These are phyloP conservation scores for Autographa pulchrina DNA, from an alignment of 2,888 invertebrate species.

Conservation along the genomic window DNA sequence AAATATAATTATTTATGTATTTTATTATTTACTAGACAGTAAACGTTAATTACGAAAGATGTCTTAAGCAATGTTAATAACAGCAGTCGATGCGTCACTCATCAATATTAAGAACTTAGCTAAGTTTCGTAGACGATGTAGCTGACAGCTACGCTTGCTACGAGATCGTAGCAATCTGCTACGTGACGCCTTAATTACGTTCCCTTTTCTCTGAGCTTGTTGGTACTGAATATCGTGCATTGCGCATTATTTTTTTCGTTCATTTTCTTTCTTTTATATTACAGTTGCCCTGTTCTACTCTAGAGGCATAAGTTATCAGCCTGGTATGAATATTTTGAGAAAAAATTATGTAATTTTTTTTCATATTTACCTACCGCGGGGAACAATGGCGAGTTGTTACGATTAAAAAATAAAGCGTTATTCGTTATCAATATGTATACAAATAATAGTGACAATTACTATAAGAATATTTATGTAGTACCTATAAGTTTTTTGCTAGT, in stretches of 20 bases:
- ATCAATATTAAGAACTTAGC: not conserved
- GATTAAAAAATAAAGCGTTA: too few relatives aligned
- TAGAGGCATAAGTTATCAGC: not conserved
- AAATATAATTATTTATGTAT: not conserved
- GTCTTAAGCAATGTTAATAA: not conserved
- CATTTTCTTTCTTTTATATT: not conserved
- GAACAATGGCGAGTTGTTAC: too few relatives aligned
- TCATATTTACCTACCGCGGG: too few relatives aligned
- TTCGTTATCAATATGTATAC: too few relatives aligned
- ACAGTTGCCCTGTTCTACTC: not conserved
- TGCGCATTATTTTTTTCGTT: not conserved
- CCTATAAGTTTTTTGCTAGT: too few relatives aligned
- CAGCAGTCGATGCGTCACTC: not conserved
- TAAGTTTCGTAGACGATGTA: conserved; percentile 12
- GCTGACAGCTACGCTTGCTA: conserved; percentile 30
- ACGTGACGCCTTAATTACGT: conserved; percentile 18
- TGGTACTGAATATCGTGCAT: conserved; percentile 8
- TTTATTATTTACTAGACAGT: not conserved
- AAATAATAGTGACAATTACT: too few relatives aligned
- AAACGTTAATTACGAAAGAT: too few relatives aligned
- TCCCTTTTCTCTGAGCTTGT: conserved; percentile 20
- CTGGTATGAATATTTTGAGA: not conserved
- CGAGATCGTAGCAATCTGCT: conserved; percentile 31
- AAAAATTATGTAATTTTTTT: too few relatives aligned
- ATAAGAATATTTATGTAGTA: too few relatives aligned